phyloP scores from a whole-genome alignment of 1,140 invertebrate genomes.

The Bombus waltoni region DNA sequence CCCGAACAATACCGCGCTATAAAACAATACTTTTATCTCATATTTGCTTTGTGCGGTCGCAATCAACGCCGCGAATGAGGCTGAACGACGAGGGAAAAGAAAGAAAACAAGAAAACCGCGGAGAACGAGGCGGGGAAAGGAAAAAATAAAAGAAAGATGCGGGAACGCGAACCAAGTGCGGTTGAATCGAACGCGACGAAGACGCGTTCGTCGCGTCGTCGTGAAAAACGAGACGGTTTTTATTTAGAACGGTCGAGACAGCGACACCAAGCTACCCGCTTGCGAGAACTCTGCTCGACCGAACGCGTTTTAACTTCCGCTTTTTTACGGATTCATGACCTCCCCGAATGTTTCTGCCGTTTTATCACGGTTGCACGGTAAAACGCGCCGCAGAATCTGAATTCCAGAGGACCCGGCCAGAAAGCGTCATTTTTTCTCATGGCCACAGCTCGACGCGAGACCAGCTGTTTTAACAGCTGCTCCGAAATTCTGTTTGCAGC shows the following conservation, averaged over 20 bases:
- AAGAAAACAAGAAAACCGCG: too few species aligned
- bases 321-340: constrained; percentile 27
- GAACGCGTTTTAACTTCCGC: constrained; percentile 28
- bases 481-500: background rate
- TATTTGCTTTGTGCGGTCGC: constrained; percentile 21
- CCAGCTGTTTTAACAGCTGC: background rate
- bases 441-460: background rate
- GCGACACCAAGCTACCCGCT: background rate
- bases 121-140: background rate
- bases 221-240: background rate
- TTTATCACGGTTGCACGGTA: background rate
- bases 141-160: background rate
- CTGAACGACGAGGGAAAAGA: background rate
- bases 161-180: background rate
- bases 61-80: constrained; percentile 14
- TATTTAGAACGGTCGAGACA: background rate
- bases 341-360: background rate
- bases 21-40: constrained; percentile 40
- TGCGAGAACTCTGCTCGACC: background rate
- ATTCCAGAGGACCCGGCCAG: background rate
- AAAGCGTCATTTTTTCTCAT: background rate
- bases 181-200: constrained; percentile 37
- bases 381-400: constrained; percentile 5
- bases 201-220: background rate
- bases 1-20: constrained; percentile 16